Percentiles rank a stretch among this genome's conserved stretches.
phyloP scores from a whole-genome alignment of 2,113 vertebrate species.

The Psophia crepitans region DNA sequence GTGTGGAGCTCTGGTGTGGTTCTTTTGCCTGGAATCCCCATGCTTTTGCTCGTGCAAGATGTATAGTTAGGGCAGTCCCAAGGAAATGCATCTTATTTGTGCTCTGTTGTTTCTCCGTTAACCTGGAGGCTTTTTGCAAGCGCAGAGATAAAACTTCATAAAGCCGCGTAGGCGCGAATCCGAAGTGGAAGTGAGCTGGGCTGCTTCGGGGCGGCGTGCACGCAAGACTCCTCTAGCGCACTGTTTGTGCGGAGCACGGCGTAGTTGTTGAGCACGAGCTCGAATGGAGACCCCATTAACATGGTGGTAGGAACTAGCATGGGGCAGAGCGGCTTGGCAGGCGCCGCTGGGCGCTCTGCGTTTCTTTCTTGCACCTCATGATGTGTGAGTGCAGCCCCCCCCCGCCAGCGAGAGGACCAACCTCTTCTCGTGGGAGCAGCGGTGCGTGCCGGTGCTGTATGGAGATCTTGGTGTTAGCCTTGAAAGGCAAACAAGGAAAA shows the following conservation, averaged over 20 bases:
- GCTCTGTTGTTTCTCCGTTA: too few relatives aligned
- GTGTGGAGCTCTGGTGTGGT: rapidly evolving
- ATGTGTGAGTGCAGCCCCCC: not conserved
- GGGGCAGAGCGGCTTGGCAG: not conserved
- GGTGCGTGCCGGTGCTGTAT: rapidly evolving
- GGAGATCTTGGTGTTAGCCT: not conserved
- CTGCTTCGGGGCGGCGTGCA: rapidly evolving
- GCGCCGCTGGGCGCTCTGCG: rapidly evolving
- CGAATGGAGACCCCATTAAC: not conserved
- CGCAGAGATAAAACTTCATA: rapidly evolving
- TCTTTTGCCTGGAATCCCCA: not conserved
- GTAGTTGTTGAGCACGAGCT: rapidly evolving
- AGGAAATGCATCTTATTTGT: rapidly evolving
- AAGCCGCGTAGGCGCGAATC: not conserved
- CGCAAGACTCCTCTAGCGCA: rapidly evolving
- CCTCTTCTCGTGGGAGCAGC: rapidly evolving
- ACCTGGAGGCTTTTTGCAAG: not conserved
- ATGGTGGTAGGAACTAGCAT: rapidly evolving
- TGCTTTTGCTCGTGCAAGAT: not conserved
- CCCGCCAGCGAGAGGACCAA: rapidly evolving
- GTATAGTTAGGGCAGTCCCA: too few relatives aligned
- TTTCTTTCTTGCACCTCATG: rapidly evolving
- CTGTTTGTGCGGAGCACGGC: not conserved
- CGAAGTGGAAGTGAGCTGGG: not conserved
- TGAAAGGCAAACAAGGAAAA: not conserved